Conservation (phyloP, 1,140 invertebrate species). For the Tetramorium alpestre region DNA sequence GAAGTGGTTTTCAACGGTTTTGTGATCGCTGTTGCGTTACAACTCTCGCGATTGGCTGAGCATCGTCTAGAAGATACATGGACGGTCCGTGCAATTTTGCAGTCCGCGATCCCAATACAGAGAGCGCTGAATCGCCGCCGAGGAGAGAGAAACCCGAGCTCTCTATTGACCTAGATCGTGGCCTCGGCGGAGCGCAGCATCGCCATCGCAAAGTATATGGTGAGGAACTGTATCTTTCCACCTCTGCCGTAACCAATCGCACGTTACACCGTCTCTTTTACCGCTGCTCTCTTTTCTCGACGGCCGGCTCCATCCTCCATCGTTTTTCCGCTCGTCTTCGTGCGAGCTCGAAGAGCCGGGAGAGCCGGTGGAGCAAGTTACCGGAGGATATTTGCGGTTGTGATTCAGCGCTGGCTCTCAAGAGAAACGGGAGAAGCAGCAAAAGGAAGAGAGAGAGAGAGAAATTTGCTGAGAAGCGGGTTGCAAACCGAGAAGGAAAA, state of each 20-base stretch:
- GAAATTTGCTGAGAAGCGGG: conserved; percentile 18
- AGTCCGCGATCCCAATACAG: conserved; percentile 2
- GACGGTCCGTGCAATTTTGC: neutral
- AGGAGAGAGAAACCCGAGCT: conserved; percentile 65
- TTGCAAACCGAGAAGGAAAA: conserved; percentile 66
- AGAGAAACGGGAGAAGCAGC: conserved; percentile 42
- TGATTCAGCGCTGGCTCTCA: conserved; percentile 71
- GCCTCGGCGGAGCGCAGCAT: conserved; percentile 54
- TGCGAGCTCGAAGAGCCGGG: conserved; percentile 24
- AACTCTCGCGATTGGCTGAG: neutral
- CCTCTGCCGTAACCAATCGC: neutral
- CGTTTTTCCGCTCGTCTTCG: conserved; percentile 16
- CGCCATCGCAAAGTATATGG: conserved; percentile 35
- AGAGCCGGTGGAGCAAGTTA: conserved; percentile 60
- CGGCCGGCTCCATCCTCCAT: neutral
- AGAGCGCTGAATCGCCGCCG: conserved; percentile 30
- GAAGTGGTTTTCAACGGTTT: neutral
- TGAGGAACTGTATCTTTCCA: conserved; percentile 21
- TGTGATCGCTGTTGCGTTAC: neutral
- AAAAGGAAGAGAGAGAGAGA: conserved; percentile 24
- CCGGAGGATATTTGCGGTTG: conserved; percentile 77
- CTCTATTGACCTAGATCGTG: conserved; percentile 74
- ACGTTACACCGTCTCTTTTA: conserved; percentile 12
- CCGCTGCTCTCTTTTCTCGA: conserved; percentile 44
- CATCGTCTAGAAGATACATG: neutral